A percentile compares a stretch with the other conserved stretches of the same genome.
Conservation (phyloP, 2,888 invertebrate genomes). For the Coleophora flavipennella region DNA sequence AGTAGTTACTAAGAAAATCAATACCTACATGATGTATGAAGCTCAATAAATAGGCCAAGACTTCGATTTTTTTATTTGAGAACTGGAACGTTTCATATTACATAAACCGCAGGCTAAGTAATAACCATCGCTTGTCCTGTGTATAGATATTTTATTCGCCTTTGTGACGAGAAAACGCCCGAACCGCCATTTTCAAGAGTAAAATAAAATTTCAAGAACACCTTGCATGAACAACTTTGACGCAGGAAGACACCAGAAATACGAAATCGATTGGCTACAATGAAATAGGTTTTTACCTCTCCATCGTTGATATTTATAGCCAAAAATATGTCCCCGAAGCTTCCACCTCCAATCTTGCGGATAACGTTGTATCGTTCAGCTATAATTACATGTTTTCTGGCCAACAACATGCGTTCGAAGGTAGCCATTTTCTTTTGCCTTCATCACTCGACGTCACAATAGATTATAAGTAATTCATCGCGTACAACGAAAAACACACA, state of each 20-base stretch:
- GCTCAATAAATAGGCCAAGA: too few species aligned
- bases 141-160: not conserved
- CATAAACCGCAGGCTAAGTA: too few species aligned
- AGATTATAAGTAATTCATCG: slow-evolving; percentile 49
- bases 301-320: slow-evolving; percentile 93
- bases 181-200: slow-evolving; percentile 52
- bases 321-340: slow-evolving; percentile 99
- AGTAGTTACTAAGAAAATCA: too few species aligned
- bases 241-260: slow-evolving; percentile 28
- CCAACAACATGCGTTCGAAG: slow-evolving; percentile 61
- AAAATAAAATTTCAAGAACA: slow-evolving; percentile 48
- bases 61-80: too few species aligned
- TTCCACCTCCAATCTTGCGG: slow-evolving; percentile 98
- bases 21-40: too few species aligned
- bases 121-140: not conserved
- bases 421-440: slow-evolving; percentile 66
- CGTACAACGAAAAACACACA: slow-evolving; percentile 47
- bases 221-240: slow-evolving; percentile 26
- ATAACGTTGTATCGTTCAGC: slow-evolving; percentile 95
- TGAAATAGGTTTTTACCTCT: slow-evolving; percentile 75
- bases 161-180: slow-evolving; percentile 34
- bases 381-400: slow-evolving; percentile 64
- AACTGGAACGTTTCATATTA: too few species aligned
- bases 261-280: slow-evolving; percentile 20
- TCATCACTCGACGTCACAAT: slow-evolving; percentile 60